These are phyloP conservation scores for Tolypeutes matacus DNA, from an alignment of 2,797 vertebrate genomes.

Conservation along the genomic window DNA sequence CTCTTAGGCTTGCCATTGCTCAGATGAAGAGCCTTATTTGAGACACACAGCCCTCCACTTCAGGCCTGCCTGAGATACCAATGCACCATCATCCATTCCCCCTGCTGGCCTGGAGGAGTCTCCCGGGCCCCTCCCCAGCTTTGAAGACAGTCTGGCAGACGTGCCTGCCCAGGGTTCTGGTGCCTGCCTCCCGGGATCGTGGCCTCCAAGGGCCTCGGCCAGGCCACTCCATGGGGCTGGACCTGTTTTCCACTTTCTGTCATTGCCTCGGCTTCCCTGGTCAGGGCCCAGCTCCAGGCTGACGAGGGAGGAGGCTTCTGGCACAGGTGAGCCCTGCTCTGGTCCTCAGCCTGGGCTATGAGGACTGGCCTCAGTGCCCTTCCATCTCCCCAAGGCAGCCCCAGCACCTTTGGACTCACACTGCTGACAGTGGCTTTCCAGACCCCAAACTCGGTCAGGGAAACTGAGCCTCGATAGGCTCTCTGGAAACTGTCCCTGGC, in stretches of 20 bases:
- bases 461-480: not conserved
- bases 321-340: not conserved
- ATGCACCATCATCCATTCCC: not conserved
- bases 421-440: not conserved
- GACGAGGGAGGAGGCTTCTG: not conserved
- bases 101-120: not conserved
- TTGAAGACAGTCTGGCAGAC: not conserved
- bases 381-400: not conserved
- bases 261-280: not conserved
- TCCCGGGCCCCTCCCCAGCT: not conserved
- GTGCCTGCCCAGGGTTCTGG: not conserved
- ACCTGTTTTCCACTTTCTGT: not conserved
- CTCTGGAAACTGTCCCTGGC: not conserved
- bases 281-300: not conserved
- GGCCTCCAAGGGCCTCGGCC: not conserved
- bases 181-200: not conserved
- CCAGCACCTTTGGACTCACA: not conserved
- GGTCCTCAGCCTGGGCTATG: not conserved
- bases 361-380: not conserved
- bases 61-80: not conserved
- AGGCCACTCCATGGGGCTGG: not conserved
- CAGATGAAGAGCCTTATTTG: not conserved
- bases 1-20: not conserved
- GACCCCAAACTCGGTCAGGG: not conserved
- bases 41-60: not conserved